phyloP scores from a whole-genome alignment of 2,113 vertebrate species.

The Cairina moschata region DNA sequence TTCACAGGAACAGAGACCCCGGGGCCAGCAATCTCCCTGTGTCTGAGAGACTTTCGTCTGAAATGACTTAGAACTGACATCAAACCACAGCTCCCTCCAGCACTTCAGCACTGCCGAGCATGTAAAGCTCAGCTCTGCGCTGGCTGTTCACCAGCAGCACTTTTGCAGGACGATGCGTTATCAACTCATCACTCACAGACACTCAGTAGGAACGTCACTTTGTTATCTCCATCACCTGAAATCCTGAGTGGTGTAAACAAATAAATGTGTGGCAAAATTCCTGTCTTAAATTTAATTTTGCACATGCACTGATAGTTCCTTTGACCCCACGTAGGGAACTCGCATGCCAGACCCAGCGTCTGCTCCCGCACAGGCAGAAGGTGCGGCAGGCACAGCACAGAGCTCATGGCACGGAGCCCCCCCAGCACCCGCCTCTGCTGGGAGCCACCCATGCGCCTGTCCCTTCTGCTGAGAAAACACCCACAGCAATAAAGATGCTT shows the following conservation, averaged over 20 bases:
- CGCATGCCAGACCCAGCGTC: too few species aligned
- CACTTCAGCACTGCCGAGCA: not conserved
- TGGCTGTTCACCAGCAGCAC: not conserved
- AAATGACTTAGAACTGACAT: not conserved
- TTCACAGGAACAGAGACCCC: not conserved
- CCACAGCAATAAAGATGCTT: rapidly evolving
- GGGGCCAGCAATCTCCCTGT: not conserved
- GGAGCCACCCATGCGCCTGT: not conserved
- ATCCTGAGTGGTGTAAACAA: too few species aligned
- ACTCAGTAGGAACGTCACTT: not conserved
- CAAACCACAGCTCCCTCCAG: not conserved
- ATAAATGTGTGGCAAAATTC: too few species aligned
- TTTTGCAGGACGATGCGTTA: not conserved
- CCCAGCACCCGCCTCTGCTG: not conserved
- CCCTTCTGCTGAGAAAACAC: not conserved
- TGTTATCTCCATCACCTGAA: too few species aligned
- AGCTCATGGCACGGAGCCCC: not conserved
- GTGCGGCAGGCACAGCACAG: not conserved
- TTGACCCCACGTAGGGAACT: too few species aligned
- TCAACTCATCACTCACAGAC: not conserved
- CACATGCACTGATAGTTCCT: too few species aligned
- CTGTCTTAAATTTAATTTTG: too few species aligned
- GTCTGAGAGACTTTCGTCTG: not conserved
- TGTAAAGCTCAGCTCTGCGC: not conserved
- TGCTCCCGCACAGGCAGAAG: too few species aligned